Conservation (phyloP, 2,797 vertebrate genomes). For the Synanceia verrucosa region DNA sequence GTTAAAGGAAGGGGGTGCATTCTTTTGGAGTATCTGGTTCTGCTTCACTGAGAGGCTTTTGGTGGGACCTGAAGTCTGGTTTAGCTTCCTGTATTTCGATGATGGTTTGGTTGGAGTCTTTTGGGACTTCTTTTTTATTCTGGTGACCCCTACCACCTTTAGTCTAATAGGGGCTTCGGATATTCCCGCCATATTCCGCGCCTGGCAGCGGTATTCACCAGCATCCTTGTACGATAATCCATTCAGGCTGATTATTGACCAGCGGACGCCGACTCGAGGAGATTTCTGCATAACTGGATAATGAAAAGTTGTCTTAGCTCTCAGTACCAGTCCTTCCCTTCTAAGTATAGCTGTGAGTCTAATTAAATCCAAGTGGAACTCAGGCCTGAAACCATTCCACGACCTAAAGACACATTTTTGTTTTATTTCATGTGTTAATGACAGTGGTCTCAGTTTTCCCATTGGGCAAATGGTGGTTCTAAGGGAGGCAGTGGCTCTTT, state of each 20-base stretch:
- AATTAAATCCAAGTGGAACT: not conserved
- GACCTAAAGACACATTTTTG: not conserved
- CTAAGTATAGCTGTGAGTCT: not conserved
- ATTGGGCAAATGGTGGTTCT: not conserved
- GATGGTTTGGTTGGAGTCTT: slow-evolving; percentile 43
- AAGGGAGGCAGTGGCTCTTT: not conserved
- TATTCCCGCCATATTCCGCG: slow-evolving; percentile 91
- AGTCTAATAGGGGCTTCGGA: slow-evolving; percentile 90
- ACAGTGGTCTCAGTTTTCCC: not conserved
- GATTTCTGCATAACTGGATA: slow-evolving; percentile 91
- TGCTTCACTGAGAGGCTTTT: slow-evolving; percentile 1
- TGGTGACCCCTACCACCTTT: slow-evolving; percentile 86
- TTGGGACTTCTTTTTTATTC: slow-evolving; percentile 55
- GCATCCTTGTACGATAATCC: slow-evolving; percentile 90
- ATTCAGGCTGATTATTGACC: slow-evolving; percentile 92
- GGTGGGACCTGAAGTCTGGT: not conserved
- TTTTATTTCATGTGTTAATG: not conserved
- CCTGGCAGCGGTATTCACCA: slow-evolving; percentile 92
- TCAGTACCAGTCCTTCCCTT: too few species aligned
- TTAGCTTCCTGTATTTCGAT: slow-evolving; percentile 34
- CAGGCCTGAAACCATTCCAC: not conserved
- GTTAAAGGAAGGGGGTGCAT: not conserved
- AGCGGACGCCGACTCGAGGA: slow-evolving; percentile 88
- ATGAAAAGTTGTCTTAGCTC: not conserved
- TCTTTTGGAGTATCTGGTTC: slow-evolving; percentile 23